phyloP scores from a whole-genome alignment of 2,797 vertebrate species.

The Staurois parvus region DNA sequence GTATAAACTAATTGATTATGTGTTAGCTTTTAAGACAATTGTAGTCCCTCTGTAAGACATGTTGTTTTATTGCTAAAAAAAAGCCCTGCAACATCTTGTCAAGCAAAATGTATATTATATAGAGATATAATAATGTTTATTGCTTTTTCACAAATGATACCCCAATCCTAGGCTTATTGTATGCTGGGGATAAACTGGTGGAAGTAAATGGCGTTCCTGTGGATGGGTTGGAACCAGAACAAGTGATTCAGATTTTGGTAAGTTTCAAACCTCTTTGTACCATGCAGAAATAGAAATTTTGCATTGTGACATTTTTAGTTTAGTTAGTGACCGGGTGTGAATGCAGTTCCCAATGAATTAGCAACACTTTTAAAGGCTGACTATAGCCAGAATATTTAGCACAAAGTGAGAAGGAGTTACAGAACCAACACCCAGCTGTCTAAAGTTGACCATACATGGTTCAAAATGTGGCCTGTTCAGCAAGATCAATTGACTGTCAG shows the following conservation, averaged over 20 bases:
- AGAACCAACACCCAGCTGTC: too few relatives aligned
- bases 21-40: not conserved
- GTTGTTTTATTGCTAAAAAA: not conserved
- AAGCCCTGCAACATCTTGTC: not conserved
- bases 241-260: conserved; percentile 95
- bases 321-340: too few relatives aligned
- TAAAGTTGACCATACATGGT: too few relatives aligned
- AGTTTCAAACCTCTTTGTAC: not conserved
- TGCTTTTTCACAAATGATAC: not conserved
- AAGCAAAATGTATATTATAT: not conserved
- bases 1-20: too few relatives aligned
- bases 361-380: too few relatives aligned
- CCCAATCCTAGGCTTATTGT: conserved; percentile 83
- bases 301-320: not conserved
- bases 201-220: conserved; percentile 94
- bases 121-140: not conserved
- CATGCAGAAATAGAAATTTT: not conserved
- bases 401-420: too few relatives aligned
- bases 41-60: not conserved
- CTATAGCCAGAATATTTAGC: too few relatives aligned
- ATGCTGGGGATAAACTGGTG: conserved; percentile 91
- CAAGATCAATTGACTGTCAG: too few relatives aligned
- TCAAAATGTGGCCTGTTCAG: too few relatives aligned
- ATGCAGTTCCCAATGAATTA: too few relatives aligned
- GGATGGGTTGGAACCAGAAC: conserved; percentile 91